Percentiles rank a stretch among this genome's conserved stretches.
Evolutionary conservation across 2,113 vertebrate species (phyloP).

Genomic region (Stigmatopora nigra): DNA sequence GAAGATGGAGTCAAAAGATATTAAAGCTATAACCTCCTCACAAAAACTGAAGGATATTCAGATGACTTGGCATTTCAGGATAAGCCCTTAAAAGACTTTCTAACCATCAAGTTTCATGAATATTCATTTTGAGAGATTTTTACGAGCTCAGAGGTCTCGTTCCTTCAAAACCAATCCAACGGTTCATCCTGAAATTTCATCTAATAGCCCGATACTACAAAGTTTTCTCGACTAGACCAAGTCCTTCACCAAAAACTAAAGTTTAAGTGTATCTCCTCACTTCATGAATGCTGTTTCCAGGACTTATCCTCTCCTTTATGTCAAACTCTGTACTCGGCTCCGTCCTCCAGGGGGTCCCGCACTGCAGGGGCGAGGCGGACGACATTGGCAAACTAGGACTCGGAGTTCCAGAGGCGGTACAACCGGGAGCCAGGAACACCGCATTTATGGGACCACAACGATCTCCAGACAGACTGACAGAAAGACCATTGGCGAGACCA

Average conservation of each 20-base stretch:
- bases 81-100: neutral
- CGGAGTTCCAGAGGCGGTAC: slow-evolving; percentile 57
- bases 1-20: neutral
- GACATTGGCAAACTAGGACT: slow-evolving; percentile 66
- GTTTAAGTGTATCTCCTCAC: slow-evolving; percentile 29
- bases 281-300: slow-evolving; percentile 33
- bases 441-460: slow-evolving; percentile 43
- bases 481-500: slow-evolving; percentile 27
- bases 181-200: neutral
- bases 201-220: neutral
- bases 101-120: neutral
- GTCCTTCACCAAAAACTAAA: slow-evolving; percentile 5
- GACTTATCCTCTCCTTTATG: slow-evolving; percentile 62
- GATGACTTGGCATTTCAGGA: neutral
- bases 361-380: slow-evolving; percentile 60
- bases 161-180: too few species aligned
- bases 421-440: slow-evolving; percentile 56
- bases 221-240: neutral
- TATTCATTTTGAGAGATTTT: too few species aligned
- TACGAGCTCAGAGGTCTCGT: too few species aligned
- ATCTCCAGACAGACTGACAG: slow-evolving; percentile 50
- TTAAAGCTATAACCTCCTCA: neutral
- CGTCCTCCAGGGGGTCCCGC: slow-evolving; percentile 60
- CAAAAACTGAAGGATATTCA: neutral
- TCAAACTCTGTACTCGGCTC: slow-evolving; percentile 67